A percentile compares a stretch with the other conserved stretches of the same genome.
phyloP scores from a whole-genome alignment of 2,113 vertebrate genomes.

The Tachysurus vachellii region DNA sequence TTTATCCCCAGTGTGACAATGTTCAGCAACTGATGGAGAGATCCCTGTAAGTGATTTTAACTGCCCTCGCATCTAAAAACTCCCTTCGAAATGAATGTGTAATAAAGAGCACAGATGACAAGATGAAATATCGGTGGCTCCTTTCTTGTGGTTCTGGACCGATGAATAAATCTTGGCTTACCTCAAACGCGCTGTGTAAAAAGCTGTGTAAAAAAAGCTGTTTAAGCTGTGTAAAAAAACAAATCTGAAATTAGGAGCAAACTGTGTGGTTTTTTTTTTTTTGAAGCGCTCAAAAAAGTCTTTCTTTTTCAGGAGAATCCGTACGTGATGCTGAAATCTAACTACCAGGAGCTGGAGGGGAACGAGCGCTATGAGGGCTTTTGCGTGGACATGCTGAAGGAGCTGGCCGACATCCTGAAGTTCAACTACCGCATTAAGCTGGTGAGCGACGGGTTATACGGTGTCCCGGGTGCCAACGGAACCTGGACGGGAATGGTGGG shows the following conservation, averaged over 20 bases:
- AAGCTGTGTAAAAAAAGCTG: slow-evolving; percentile 58
- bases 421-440: slow-evolving; percentile 96
- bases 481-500: slow-evolving; percentile 98
- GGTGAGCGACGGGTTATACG: slow-evolving; percentile 89
- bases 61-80: slow-evolving; percentile 11
- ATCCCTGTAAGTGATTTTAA: slow-evolving; percentile 38
- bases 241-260: slow-evolving; percentile 68
- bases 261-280: slow-evolving; percentile 11
- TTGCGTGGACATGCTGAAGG: slow-evolving; percentile 97
- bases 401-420: slow-evolving; percentile 90
- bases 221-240: slow-evolving; percentile 57
- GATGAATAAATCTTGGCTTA: slow-evolving; percentile 60
- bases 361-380: slow-evolving; percentile 96
- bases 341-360: slow-evolving; percentile 91
- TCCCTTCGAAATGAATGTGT: slow-evolving; percentile 21
- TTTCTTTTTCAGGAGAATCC: slow-evolving; percentile 91
- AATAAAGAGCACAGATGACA: slow-evolving; percentile 19
- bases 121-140: slow-evolving; percentile 34
- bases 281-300: neutral
- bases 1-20: slow-evolving; percentile 38
- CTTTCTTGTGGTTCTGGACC: slow-evolving; percentile 20
- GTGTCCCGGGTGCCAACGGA: slow-evolving; percentile 88
- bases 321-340: slow-evolving; percentile 93
- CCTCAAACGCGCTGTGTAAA: slow-evolving; percentile 57
- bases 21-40: slow-evolving; percentile 27